These are phyloP conservation scores for Lasaia peninsularis DNA, from an alignment of 1,140 invertebrate genomes.

Conservation along the genomic window DNA sequence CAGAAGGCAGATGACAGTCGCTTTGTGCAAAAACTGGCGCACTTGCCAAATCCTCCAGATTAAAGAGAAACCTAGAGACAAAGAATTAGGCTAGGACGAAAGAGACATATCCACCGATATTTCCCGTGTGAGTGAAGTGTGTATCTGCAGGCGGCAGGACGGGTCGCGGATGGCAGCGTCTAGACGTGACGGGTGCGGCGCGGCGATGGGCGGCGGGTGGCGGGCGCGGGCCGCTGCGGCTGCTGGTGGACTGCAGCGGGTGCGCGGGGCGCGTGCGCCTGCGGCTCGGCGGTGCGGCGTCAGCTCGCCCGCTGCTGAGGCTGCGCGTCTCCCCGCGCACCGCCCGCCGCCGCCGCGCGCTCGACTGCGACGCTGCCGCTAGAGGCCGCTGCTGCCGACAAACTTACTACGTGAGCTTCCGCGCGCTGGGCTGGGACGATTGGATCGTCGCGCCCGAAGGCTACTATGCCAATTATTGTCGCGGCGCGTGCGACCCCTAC, in stretches of 20 bases:
- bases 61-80: too few species aligned
- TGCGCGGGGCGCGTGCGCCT: conserved; percentile 83
- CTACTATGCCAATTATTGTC: conserved; percentile 96
- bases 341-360: conserved; percentile 84
- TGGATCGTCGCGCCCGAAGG: conserved; percentile 95
- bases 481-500: conserved; percentile 90
- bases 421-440: conserved; percentile 94
- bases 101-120: too few species aligned
- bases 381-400: conserved; percentile 93
- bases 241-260: conserved; percentile 91
- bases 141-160: conserved; percentile 22
- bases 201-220: conserved; percentile 80
- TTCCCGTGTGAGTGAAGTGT: not conserved
- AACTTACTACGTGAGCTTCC: conserved; percentile 93
- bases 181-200: conserved; percentile 85
- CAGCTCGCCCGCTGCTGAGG: conserved; percentile 89
- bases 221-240: conserved; percentile 80
- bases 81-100: too few species aligned
- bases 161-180: conserved; percentile 88
- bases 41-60: too few species aligned
- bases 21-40: too few species aligned
- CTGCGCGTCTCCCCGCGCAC: conserved; percentile 84
- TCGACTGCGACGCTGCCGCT: conserved; percentile 87
- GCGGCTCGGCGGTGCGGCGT: conserved; percentile 74
- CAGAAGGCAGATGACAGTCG: too few species aligned